Evolutionary conservation across 2,113 vertebrate species (phyloP), one percentile per base, ranked within the genome.

Genomic region (Caloenas nicobarica): DNA sequence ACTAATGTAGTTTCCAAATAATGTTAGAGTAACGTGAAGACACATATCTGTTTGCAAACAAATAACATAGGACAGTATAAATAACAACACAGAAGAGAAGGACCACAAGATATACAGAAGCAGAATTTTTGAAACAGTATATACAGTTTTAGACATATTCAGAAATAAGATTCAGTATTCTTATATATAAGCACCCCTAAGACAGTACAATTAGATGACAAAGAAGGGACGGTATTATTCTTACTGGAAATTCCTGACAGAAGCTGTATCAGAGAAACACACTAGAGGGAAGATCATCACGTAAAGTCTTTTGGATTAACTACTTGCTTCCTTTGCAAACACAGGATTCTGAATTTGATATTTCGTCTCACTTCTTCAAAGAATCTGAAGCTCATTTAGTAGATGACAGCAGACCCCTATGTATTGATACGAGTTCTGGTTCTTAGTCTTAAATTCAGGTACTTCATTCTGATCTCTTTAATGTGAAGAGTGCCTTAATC

Each of bases 401-500:
- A 38, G 57, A 14, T 91, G 46, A 72, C 64, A 72, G 26, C 62
- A 88, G 60, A 77, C 13, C 18, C 60, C 22, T 44, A 5, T 7
- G 33, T 28, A 21, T 10, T n/a, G 54, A 50, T 50, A 50, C 0
- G 4, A 64, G 50, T 91, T 93, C 73, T 91, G 44, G 54, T 57
- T 89, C 72, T 82, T 38, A 77, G 31, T 42, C 88, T 73, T 50
- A 62, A 77, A 81, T 87, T 95, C 65, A 77, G 79, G 69, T 69
- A 44, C 56, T 92, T 91, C 72, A 65, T 82, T 68, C 72, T 69
- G 80, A 86, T 58, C 60, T 80, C 77, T 58, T 81, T 91, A 66
- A 53, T 26, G 28, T 83, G 96, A 91, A 81, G 58, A 91, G 84
- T n/a, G 64, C 44, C 89, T 78, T 92, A 90, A 93, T 96, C 91